Evolutionary conservation across 1,140 invertebrate genomes (phyloP).

Genomic region (Periplaneta americana): DNA sequence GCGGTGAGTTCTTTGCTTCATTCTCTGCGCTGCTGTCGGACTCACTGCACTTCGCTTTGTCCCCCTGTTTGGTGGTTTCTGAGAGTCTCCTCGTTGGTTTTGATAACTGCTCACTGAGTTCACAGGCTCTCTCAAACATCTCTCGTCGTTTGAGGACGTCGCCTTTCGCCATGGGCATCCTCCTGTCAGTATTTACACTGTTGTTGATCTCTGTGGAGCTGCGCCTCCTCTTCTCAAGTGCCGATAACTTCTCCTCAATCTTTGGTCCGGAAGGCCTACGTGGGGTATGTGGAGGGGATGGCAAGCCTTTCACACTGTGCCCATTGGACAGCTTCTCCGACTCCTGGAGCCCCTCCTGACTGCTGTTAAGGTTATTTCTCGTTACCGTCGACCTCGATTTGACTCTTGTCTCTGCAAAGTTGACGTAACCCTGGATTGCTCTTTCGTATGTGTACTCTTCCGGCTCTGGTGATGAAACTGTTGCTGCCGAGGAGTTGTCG

Average conservation of each 20-base stretch:
- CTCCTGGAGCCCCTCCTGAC: background rate
- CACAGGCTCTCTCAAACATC: slow-evolving; percentile 50
- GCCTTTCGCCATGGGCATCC: slow-evolving; percentile 61
- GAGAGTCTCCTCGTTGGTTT: background rate
- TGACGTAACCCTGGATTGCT: slow-evolving; percentile 75
- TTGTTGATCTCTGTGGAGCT: background rate
- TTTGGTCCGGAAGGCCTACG: slow-evolving; percentile 8
- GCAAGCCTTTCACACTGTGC: background rate
- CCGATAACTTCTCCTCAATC: background rate
- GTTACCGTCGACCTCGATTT: background rate
- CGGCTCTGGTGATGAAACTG: slow-evolving; percentile 19
- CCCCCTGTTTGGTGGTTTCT: slow-evolving; percentile 12
- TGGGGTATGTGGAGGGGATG: slow-evolving; percentile 3
- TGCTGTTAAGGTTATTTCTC: background rate
- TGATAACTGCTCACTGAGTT: slow-evolving; percentile 26
- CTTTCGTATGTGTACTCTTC: slow-evolving; percentile 81
- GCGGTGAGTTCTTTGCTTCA: background rate
- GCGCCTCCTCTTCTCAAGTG: slow-evolving; percentile 7
- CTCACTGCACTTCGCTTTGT: slow-evolving; percentile 16
- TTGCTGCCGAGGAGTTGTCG: slow-evolving; percentile 25
- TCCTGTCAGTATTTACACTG: background rate
- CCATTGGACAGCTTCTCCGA: background rate
- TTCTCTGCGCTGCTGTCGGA: slow-evolving; percentile 16
- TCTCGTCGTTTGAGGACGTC: slow-evolving; percentile 75
- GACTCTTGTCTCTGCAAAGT: slow-evolving; percentile 49